Conservation (phyloP, 2,113 vertebrate genomes). For the Peromyscus polionotus region DNA sequence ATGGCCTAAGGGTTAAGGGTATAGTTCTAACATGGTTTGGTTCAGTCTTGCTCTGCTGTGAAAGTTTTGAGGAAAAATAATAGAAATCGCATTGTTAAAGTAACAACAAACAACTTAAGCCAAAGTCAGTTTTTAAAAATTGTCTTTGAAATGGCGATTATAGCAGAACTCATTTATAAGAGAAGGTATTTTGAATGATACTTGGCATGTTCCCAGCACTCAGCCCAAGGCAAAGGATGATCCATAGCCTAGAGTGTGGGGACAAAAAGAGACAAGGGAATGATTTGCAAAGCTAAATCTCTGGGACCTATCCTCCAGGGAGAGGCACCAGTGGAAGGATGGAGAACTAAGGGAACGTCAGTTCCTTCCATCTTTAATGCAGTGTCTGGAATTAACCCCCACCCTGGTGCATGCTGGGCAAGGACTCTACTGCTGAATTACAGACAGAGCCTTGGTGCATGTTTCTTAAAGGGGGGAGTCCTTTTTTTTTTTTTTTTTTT, state of each 20-base stretch:
- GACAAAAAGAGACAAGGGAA: neutral
- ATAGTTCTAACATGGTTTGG: neutral
- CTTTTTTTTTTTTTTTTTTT: no score
- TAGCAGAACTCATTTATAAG: neutral
- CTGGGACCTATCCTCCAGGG: neutral
- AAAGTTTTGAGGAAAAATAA: neutral
- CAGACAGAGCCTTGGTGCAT: neutral
- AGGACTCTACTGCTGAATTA: neutral
- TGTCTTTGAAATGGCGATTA: neutral
- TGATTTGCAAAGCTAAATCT: neutral
- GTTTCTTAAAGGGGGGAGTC: neutral
- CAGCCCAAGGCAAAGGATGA: neutral
- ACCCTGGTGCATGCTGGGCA: neutral
- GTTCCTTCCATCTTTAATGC: neutral
- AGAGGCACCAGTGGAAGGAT: neutral
- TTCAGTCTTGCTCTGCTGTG: neutral
- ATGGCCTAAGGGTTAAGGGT: neutral
- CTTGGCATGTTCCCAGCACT: rapidly evolving
- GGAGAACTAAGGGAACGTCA: rapidly evolving
- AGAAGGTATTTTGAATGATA: neutral
- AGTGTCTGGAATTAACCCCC: neutral
- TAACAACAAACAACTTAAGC: neutral
- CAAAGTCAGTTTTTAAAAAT: neutral
- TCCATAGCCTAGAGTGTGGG: no score
- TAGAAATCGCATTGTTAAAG: neutral